Evolutionary conservation across 2,113 vertebrate genomes (phyloP), one percentile per base, ranked within the genome.

Genomic region (Halcyon malimbica): DNA sequence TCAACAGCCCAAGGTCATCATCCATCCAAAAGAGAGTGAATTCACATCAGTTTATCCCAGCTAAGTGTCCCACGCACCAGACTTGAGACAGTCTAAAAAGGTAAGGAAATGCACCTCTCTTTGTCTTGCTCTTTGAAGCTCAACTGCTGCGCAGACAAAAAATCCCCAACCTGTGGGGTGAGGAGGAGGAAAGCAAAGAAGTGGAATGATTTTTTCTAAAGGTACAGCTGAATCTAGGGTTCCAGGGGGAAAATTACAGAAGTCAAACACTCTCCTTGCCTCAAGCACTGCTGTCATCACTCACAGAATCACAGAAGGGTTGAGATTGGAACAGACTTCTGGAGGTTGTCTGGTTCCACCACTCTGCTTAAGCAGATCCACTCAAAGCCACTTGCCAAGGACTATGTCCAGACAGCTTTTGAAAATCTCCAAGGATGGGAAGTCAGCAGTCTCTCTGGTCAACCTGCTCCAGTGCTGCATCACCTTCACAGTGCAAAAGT

Each of bases 101-200:
- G 31, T 41, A 78, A 65, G 17, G 28, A 3, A 83, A 73, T 35
- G 9, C 13, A 87, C 4, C 11, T 39, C 13, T 75, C 20, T 57
- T 33, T 48, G 29, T 8, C 17, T 51, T 64, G 23, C 13, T 69
- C 39, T 87, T 69, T 37, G 54, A 84, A 51, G 35, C 11, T 77
- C 21, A 77, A 51, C 37, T n/a, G 28, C 24, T 56, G 16, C 29
- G 33, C 14, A 77, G 39, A 10, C 16, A 37, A 50, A 71, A 64
- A 42, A 13, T 0, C 0, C 16, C 69, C 31, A 20, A 35, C 39
- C 6, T 17, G 24, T 16, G 18, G 3, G 7, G 9, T 29, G 64
- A 44, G 17, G 21, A 67, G 23, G 31, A 82, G 6, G n/a, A 83
- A 80, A 63, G 16, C 8, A 35, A 86, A 62, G 23, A 9, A 54